phyloP scores from a whole-genome alignment of 1,140 invertebrate genomes.

The Drosophila micromelanica region DNA sequence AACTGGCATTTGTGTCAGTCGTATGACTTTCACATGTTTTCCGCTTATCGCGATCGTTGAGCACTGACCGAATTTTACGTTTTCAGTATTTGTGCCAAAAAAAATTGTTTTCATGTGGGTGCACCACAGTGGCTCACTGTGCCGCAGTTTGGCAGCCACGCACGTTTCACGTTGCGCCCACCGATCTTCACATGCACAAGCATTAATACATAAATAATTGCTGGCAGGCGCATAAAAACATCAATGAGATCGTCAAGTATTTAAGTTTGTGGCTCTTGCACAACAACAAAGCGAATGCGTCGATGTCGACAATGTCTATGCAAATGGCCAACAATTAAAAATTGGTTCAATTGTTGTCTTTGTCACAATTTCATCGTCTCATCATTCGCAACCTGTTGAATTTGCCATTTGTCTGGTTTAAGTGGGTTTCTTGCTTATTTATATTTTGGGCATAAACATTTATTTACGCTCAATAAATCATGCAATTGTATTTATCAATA shows the following conservation, averaged over 20 bases:
- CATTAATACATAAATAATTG: constrained; percentile 57
- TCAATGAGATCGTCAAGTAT: constrained; percentile 65
- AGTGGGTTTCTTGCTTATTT: constrained; percentile 8
- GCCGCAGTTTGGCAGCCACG: constrained; percentile 39
- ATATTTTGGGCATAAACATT: background rate
- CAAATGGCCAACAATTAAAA: constrained; percentile 78
- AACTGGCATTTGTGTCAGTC: constrained; percentile 32
- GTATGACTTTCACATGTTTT: constrained; percentile 50
- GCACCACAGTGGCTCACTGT: constrained; percentile 42
- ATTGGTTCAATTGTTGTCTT: constrained; percentile 70
- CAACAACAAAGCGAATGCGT: background rate
- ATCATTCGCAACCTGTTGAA: constrained; percentile 53
- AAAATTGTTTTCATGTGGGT: constrained; percentile 67
- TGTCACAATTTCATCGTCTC: constrained; percentile 44
- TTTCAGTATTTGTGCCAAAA: constrained; percentile 66
- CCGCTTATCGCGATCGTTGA: constrained; percentile 64
- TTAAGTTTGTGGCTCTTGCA: constrained; percentile 37
- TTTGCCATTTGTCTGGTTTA: constrained; percentile 23
- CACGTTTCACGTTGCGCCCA: constrained; percentile 57
- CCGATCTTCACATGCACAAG: constrained; percentile 27
- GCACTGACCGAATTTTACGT: constrained; percentile 42
- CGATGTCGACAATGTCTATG: constrained; percentile 43
- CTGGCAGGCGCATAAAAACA: constrained; percentile 63
- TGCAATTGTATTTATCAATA: too few species aligned
- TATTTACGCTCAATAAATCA: background rate